Conservation (phyloP, 2,888 invertebrate species). For the Ecliptopera silaceata region DNA sequence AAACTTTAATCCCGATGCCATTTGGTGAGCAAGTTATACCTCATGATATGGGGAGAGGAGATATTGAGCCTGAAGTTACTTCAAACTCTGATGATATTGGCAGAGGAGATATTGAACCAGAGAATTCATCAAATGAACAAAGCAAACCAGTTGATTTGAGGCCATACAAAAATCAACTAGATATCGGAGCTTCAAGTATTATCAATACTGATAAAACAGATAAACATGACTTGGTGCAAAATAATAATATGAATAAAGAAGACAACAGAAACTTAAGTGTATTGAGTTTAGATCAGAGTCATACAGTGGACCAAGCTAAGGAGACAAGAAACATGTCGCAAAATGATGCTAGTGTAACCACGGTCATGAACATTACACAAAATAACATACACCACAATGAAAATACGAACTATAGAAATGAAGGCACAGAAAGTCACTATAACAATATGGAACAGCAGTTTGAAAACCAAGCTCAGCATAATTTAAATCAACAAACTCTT, state of each 20-base stretch:
- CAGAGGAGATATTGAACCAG: conserved; percentile 49
- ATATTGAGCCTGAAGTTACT: conserved; percentile 45
- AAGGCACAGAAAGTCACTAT: conserved; percentile 2
- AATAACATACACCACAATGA: conserved; percentile 12
- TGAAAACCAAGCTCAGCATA: conserved; percentile 14
- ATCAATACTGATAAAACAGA: conserved; percentile 14
- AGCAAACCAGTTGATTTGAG: conserved; percentile 14
- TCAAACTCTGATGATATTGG: conserved; percentile 38
- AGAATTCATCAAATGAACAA: conserved; percentile 33
- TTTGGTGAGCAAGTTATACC: conserved; percentile 24
- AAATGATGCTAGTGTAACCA: conserved; percentile 5
- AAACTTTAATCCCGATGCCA: conserved; percentile 13
- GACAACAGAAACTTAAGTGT: conserved; percentile 21
- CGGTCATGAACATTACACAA: conserved; percentile 17
- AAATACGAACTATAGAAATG: conserved; percentile 8
- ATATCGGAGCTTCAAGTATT: conserved; percentile 28
- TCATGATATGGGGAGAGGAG: conserved; percentile 46
- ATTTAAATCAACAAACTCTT: conserved; percentile 25
- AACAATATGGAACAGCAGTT: conserved; percentile 4
- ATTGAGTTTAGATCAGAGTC: conserved; percentile 29
- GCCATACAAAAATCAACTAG: conserved; percentile 27
- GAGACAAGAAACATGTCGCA: conserved; percentile 4
- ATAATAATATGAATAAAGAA: conserved; percentile 13
- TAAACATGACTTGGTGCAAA: conserved; percentile 7
- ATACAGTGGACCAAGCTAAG: conserved; percentile 14